These are phyloP conservation scores for Ferdinandea cuprea DNA, from an alignment of 2,888 invertebrate species.

Conservation along the genomic window DNA sequence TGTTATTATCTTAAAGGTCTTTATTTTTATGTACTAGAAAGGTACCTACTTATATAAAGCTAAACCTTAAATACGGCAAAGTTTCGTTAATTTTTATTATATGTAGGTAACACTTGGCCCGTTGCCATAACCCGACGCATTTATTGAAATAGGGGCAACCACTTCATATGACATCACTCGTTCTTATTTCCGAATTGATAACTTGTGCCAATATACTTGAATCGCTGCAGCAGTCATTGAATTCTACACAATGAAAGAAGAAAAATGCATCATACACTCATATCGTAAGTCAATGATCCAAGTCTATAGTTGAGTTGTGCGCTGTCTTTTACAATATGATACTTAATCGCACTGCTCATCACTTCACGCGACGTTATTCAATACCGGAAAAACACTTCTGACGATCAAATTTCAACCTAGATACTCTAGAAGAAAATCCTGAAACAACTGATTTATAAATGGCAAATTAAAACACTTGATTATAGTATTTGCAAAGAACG, in stretches of 20 bases:
- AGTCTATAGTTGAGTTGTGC: neutral
- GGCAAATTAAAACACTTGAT: neutral
- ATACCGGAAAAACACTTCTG: slow-evolving; percentile 8
- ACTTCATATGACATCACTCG: neutral
- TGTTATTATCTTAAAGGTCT: too few relatives aligned
- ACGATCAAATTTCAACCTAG: slow-evolving; percentile 33
- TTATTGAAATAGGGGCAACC: slow-evolving; percentile 5
- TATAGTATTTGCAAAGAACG: slow-evolving; percentile 8
- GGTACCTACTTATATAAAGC: too few relatives aligned
- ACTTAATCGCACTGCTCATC: slow-evolving; percentile 4
- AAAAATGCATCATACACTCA: neutral
- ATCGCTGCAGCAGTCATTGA: slow-evolving; percentile 2
- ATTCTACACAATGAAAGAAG: neutral
- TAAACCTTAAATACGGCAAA: too few relatives aligned
- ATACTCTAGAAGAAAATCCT: neutral
- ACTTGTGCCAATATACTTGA: neutral
- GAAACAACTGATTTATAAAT: neutral
- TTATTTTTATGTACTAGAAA: too few relatives aligned
- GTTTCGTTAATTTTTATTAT: too few relatives aligned
- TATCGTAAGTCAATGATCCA: slow-evolving; percentile 48
- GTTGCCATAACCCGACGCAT: slow-evolving; percentile 11
- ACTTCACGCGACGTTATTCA: slow-evolving; percentile 12
- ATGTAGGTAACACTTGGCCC: neutral
- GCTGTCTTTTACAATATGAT: neutral
- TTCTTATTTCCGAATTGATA: slow-evolving; percentile 3